These are phyloP conservation scores for Eupelmus urozonus DNA, from an alignment of 2,888 invertebrate species.

Conservation along the genomic window DNA sequence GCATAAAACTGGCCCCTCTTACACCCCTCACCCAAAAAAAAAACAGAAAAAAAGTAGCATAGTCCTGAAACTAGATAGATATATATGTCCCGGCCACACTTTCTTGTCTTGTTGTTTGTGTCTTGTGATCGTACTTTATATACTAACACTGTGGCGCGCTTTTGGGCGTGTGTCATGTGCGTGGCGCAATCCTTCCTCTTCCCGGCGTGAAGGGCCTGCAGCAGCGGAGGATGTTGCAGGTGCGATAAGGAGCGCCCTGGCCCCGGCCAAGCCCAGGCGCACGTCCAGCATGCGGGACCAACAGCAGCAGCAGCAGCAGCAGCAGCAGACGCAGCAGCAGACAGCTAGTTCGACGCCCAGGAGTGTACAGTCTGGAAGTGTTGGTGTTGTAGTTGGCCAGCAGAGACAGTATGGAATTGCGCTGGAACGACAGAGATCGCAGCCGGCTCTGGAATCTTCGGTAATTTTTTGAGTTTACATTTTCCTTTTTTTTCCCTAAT, in stretches of 20 bases:
- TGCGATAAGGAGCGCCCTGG: conserved; percentile 89
- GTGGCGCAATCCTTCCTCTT: no score
- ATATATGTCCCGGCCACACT: conserved; percentile 7
- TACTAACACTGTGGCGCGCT: conserved; percentile 57
- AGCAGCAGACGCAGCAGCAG: conserved; percentile 59
- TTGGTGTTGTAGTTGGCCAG: not conserved
- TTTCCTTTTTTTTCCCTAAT: no score
- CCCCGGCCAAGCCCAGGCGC: conserved; percentile 90
- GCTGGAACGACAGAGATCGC: not conserved
- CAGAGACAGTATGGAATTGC: not conserved
- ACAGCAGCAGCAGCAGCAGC: conserved; percentile 60
- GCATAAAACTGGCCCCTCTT: no score
- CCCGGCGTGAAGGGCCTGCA: conserved; percentile 68
- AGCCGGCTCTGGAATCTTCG: conserved; percentile 3
- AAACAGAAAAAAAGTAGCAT: conserved; percentile 16
- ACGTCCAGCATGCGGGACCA: conserved; percentile 92
- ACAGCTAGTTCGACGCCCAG: not conserved
- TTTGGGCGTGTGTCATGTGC: conserved; percentile 51
- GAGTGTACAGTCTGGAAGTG: not conserved
- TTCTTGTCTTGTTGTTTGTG: conserved; percentile 34
- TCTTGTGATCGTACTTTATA: conserved; percentile 50
- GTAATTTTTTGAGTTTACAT: conserved; percentile 1
- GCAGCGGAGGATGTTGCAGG: conserved; percentile 81
- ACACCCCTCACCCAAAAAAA: no score
- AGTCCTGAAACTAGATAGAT: conserved; percentile 14